phyloP scores from a whole-genome alignment of 2,797 vertebrate species.

The Mus spretus region DNA sequence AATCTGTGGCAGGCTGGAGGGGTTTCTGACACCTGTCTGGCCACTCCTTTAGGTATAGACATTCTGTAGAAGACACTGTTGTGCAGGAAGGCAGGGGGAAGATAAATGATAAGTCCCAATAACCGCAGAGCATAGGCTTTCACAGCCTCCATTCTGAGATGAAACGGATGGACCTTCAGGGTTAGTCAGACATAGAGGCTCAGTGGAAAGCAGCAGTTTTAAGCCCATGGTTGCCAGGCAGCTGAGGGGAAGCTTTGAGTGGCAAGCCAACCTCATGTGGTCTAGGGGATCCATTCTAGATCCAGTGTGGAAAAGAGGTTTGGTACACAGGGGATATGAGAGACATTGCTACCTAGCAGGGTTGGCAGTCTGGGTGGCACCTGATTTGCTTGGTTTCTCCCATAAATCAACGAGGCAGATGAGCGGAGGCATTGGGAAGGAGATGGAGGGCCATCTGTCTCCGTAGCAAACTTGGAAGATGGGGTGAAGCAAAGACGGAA shows the following conservation, averaged over 20 bases:
- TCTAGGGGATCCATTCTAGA: not conserved
- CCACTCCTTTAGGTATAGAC: not conserved
- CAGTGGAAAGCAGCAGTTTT: rapidly evolving
- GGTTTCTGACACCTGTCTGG: not conserved
- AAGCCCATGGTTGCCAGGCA: rapidly evolving
- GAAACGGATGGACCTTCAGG: too few relatives aligned
- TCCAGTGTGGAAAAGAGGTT: not conserved
- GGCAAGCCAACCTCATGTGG: not conserved
- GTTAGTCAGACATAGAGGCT: not conserved
- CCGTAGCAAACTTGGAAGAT: not conserved
- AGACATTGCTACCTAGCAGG: not conserved
- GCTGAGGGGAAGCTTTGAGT: not conserved
- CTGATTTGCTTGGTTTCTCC: not conserved
- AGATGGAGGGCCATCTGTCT: slow-evolving; percentile 58
- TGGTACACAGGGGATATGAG: rapidly evolving
- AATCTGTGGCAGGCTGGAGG: not conserved
- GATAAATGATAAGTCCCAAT: not conserved
- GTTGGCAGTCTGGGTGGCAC: not conserved
- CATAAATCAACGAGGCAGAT: slow-evolving; percentile 37
- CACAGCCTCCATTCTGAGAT: rapidly evolving
- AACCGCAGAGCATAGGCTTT: too few relatives aligned
- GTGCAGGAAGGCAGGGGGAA: not conserved
- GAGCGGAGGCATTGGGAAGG: not conserved
- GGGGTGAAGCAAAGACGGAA: not conserved
- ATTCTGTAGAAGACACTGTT: not conserved